Evolutionary conservation across 2,797 vertebrate species (phyloP), one percentile per base, ranked within the genome.

Genomic region (Onychomys leucogaster): DNA sequence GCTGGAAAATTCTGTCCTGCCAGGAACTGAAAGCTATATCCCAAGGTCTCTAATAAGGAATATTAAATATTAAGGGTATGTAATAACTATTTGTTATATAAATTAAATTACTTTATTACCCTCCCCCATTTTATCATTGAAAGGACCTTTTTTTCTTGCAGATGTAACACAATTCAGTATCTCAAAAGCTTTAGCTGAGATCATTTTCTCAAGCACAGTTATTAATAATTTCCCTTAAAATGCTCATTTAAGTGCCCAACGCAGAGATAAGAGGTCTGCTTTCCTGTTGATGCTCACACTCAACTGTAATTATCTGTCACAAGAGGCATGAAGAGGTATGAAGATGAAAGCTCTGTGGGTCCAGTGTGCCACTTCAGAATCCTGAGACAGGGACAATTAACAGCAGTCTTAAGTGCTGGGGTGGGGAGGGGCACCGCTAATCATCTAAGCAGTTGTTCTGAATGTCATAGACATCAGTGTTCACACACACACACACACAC

Each of bases 301-400:
- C 97, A 97, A 92, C 97, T 92, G 85, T 95, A 98, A 98, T 94
- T 96, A 97, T 93, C 96, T 96, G 94, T 98, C 97, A 97, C 92
- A 91, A 97, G 96, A 97, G 92, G 90, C 76, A 82, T 43, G 86
- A 94, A 95, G 41, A 94, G 85, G 96, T 92, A 77, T 84, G 98
- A 97, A 96, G 78, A 98, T 84, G 97, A 98, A 97, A 96, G 94
- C 97, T 97, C 55, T 0, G 92, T 92, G 78, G 96, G 96, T 95
- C 86, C 2, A 77, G 90, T 95, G 77, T 95, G 94, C 93, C n/a
- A 83, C 88, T 94, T 96, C 95, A 82, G 97, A 96, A 93, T 12
- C 87, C 89, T 75, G 59, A 96, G 94, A 71, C 17, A 34, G 91
- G 89, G 37, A 52, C 86, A 93, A 98, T 97, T 96, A 95, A 2